Conservation (phyloP, 2,113 vertebrate species). For the Rafetus swinhoei region DNA sequence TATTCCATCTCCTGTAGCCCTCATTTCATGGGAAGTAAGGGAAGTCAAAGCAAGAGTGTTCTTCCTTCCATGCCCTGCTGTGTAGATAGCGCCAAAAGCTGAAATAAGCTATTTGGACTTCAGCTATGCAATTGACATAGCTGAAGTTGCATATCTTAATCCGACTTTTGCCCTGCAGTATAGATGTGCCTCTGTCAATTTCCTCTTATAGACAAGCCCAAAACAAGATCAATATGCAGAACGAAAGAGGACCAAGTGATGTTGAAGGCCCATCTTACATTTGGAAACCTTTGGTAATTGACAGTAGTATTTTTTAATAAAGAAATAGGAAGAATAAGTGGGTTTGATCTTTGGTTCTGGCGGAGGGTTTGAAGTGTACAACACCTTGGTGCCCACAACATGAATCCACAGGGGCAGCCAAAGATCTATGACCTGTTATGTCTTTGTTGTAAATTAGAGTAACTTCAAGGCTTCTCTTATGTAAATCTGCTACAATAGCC, state of each 20-base stretch:
- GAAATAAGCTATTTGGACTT: too few relatives aligned
- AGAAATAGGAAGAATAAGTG: not conserved
- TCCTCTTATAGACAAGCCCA: too few relatives aligned
- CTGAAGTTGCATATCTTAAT: too few relatives aligned
- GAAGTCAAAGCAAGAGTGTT: too few relatives aligned
- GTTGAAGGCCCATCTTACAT: not conserved
- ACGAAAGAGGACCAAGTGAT: not conserved
- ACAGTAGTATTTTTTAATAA: not conserved
- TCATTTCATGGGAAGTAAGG: too few relatives aligned
- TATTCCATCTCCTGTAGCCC: too few relatives aligned
- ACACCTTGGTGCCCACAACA: not conserved
- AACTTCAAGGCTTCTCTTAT: not conserved
- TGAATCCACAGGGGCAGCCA: not conserved
- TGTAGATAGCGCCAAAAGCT: too few relatives aligned
- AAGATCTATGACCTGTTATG: not conserved
- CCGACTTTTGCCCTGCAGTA: too few relatives aligned
- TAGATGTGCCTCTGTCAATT: too few relatives aligned
- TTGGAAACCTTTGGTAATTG: not conserved
- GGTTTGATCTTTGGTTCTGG: not conserved
- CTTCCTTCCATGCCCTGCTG: too few relatives aligned
- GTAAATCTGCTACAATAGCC: not conserved
- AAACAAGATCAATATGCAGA: not conserved
- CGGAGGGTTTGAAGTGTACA: not conserved
- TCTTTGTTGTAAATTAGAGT: not conserved
- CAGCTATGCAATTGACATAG: too few relatives aligned